Evolutionary conservation across 2,888 invertebrate genomes (phyloP).

Genomic region (Teinopalpus imperialis): DNA sequence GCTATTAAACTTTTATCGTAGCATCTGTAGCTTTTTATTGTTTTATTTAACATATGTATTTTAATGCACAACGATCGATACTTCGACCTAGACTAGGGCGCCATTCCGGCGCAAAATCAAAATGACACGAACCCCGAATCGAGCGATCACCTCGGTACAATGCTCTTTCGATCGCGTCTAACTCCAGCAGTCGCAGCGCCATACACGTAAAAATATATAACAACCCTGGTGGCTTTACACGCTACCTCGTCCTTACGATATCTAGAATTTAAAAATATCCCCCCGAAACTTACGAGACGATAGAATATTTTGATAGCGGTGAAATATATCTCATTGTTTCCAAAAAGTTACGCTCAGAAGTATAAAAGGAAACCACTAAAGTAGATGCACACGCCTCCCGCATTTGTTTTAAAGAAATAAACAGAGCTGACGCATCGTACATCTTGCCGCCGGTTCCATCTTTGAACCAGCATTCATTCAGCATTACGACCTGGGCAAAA

Average conservation of each 20-base stretch:
- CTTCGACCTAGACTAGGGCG: too few species aligned
- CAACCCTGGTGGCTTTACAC: not conserved
- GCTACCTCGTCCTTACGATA: not conserved
- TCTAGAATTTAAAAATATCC: not conserved
- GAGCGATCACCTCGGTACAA: slow-evolving; percentile 4
- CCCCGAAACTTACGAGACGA: not conserved
- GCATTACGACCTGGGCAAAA: not conserved
- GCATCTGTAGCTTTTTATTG: too few species aligned
- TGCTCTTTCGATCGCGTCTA: slow-evolving; percentile 13
- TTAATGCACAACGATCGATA: too few species aligned
- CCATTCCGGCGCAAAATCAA: slow-evolving; percentile 9
- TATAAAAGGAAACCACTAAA: slow-evolving; percentile 15
- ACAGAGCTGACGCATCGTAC: slow-evolving; percentile 19
- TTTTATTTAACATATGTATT: too few species aligned
- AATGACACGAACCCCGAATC: slow-evolving; percentile 10
- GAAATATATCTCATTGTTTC: slow-evolving; percentile 2
- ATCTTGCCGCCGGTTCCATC: slow-evolving; percentile 12
- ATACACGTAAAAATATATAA: slow-evolving; percentile 5
- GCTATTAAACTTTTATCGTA: too few species aligned
- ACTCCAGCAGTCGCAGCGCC: not conserved
- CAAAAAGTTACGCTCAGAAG: slow-evolving; percentile 5
- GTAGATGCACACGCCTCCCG: not conserved
- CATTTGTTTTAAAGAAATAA: slow-evolving; percentile 23
- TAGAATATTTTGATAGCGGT: not conserved
- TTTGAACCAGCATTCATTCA: slow-evolving; percentile 25